Base-by-base conservation (phyloP, 2,797 vertebrate species). In the Sebastolobus altivelis region DNA sequence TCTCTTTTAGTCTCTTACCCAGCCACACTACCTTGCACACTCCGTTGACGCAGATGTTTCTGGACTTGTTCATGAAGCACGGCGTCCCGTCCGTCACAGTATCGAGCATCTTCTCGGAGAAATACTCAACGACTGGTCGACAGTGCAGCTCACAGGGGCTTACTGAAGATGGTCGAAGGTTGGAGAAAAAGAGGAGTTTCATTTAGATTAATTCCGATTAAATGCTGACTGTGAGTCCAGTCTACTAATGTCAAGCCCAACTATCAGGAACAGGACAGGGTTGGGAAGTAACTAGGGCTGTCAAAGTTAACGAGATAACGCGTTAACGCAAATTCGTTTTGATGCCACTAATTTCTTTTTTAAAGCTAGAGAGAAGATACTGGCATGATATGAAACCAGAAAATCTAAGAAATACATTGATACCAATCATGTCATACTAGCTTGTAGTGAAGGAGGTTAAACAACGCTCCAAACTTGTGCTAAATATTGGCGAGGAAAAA, bases 1-100 rank as follows among this genome's bases (percentile, higher is more conserved):
- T 59, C 67, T 83, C 80, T 71, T 72, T 67, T 33, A 79, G 84
- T 90, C 93, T 95, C 95, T 98, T 97, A 97, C 97, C 97, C 97
- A 97, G 96, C 83, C 93, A 95, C 95, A 93, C 92, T 99, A 99
- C 98, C 98, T 99, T 99, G 97, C 98, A 99, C 95, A 99, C 97
- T 94, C 98, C 98, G 94, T 99, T 99, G 93, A 99, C 96, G 89
- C 98, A 99, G 96, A 96, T 89, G 94, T 96, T 97, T 90, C 96
- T 96, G 93, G 96, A 98, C 85, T 92, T 97, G 91, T 96, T 97
- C 93, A 96, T 96, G 92, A 96, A 99, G 93, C 98, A 99, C 3
- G 97, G 96, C 1, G 98, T 99, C 18, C 98, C 98, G 9, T 99
- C 98, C 2, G 95, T 97, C 88, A 98, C 98, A 0, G 97, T 93